Evolutionary conservation across 1,140 invertebrate species (phyloP).

Genomic region (Nylanderia fulva): DNA sequence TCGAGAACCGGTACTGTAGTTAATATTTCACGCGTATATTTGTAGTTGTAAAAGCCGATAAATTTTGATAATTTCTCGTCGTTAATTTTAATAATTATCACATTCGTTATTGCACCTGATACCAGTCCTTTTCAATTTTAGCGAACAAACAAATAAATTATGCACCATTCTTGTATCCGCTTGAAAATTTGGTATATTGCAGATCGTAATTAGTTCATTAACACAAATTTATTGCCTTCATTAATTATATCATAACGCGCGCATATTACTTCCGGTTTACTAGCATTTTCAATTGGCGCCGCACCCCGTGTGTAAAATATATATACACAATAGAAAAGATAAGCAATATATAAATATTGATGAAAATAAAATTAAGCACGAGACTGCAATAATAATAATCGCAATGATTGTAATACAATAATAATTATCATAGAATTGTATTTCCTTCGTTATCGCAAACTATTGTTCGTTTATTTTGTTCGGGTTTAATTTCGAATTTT

Average conservation of each 20-base stretch:
- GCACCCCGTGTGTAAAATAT: slow-evolving; percentile 17
- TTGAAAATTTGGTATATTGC: slow-evolving; percentile 44
- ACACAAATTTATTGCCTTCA: slow-evolving; percentile 48
- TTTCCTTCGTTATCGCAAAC: neutral
- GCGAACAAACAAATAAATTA: slow-evolving; percentile 49
- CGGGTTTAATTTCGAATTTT: neutral
- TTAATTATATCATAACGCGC: slow-evolving; percentile 45
- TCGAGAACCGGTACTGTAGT: neutral
- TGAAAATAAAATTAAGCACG: slow-evolving; percentile 15
- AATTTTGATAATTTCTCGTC: slow-evolving; percentile 40
- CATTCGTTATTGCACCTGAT: slow-evolving; percentile 25
- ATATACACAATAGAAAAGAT: slow-evolving; percentile 24
- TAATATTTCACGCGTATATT: neutral
- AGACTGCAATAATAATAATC: neutral
- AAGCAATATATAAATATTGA: slow-evolving; percentile 39
- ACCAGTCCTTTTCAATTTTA: slow-evolving; percentile 32
- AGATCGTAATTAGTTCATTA: slow-evolving; percentile 45
- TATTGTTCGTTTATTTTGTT: neutral
- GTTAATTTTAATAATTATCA: slow-evolving; percentile 52
- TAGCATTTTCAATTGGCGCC: slow-evolving; percentile 42
- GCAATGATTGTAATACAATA: slow-evolving; percentile 9
- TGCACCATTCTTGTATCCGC: slow-evolving; percentile 8
- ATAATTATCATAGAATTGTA: neutral
- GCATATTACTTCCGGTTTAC: slow-evolving; percentile 48
- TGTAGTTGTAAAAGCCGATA: slow-evolving; percentile 25